Evolutionary conservation across 2,113 vertebrate genomes (phyloP), one percentile per base, ranked within the genome.

Genomic region (Eira barbara): DNA sequence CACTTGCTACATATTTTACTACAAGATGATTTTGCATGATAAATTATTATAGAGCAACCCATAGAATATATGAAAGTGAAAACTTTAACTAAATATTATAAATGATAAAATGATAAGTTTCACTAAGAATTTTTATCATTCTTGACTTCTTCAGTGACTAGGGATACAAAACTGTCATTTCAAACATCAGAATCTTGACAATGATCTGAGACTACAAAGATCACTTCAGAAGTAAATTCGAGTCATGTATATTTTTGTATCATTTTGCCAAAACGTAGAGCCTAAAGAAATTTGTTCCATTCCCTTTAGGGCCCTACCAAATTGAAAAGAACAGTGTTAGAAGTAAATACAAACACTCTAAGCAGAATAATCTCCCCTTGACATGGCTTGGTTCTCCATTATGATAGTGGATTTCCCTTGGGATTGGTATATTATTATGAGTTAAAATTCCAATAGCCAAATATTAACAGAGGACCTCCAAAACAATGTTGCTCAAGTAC

Each of bases 321-420:
- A 47, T 36, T 0, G 1, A 31, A 79, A 79, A 74, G 21, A 78
- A 31, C 21, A 49, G 21, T 42, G 11, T 21, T 27, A 52, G 78
- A 89, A 94, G 1, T 6, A 74, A 81, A n/a, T 10, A 18, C 12
- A 61, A 83, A 57, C 10, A 36, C 11, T 87, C 27, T 83, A 23
- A 2, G 1, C 31, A 84, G 23, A 69, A 52, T 15, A 27, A 63
- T 71, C 27, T 63, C 4, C 10, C 21, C 4, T 74, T 0, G 0
- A 14, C 1, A 81, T 45, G 8, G 55, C 21, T 87, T 67, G 93
- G 12, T 39, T 89, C 42, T 55, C 3, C 36, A 49, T 80, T 55
- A 55, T 42, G 55, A 65, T 7, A 27, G 0, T 69, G 14, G 3
- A 57, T 61, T 69, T 67, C 17, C 1, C 8, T 80, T 47, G 13